Conservation (phyloP, 2,888 invertebrate species). For the Andricus quercusramuli region DNA sequence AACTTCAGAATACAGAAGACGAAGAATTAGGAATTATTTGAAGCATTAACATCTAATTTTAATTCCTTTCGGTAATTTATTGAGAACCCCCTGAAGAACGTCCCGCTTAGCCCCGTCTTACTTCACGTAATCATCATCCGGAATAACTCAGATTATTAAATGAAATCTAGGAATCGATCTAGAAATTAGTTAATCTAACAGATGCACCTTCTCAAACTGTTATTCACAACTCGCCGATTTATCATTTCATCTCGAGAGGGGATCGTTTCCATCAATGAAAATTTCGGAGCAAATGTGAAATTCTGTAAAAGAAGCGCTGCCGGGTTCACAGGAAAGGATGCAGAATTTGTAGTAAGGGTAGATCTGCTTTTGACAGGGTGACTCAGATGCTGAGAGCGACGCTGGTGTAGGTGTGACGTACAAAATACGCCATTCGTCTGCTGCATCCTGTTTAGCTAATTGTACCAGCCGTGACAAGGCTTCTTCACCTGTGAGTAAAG, state of each 20-base stretch:
- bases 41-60: too few relatives aligned
- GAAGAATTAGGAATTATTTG: too few relatives aligned
- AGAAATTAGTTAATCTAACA: too few relatives aligned
- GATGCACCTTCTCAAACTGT: background rate
- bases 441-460: constrained; percentile 77
- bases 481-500: constrained; percentile 77
- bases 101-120: too few relatives aligned
- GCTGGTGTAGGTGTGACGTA: constrained; percentile 85
- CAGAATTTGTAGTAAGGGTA: constrained; percentile 71
- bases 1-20: too few relatives aligned
- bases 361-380: constrained; percentile 76
- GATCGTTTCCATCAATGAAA: constrained; percentile 17
- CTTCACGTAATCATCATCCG: too few relatives aligned
- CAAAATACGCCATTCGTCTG: constrained; percentile 79
- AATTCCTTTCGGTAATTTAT: too few relatives aligned
- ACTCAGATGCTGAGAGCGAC: constrained; percentile 79
- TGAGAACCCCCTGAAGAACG: too few relatives aligned
- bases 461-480: constrained; percentile 76
- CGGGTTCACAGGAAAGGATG: constrained; percentile 50
- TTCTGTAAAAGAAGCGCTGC: constrained; percentile 46
- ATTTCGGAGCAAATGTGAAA: background rate
- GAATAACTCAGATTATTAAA: too few relatives aligned
- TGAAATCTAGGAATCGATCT: too few relatives aligned
- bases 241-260: constrained; percentile 16
- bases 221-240: background rate